A percentile compares a stretch with the other conserved stretches of the same genome.
Evolutionary conservation across 2,888 invertebrate genomes (phyloP).

Genomic region (Antheraea yamamai): DNA sequence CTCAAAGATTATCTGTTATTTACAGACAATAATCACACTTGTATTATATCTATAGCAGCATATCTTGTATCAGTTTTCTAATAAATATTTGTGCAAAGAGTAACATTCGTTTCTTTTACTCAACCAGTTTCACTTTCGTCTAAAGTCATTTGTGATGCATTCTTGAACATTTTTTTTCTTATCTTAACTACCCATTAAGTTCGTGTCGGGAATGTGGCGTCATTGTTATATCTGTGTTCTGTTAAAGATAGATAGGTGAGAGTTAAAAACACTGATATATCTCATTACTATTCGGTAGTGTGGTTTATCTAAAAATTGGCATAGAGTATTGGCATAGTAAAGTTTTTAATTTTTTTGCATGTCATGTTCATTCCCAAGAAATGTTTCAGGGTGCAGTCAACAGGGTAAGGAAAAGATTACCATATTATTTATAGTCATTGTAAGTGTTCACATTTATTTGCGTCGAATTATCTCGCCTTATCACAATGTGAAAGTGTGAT

Average conservation of each 20-base stretch:
- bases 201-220: not conserved
- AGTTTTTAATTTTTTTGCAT: not conserved
- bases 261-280: not conserved
- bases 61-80: not conserved
- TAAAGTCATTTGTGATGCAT: conserved; percentile 1
- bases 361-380: too few species aligned
- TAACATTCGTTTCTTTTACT: not conserved
- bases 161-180: not conserved
- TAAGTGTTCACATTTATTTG: too few species aligned
- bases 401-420: too few species aligned
- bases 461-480: too few species aligned
- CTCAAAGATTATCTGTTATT: too few species aligned
- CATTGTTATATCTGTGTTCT: not conserved
- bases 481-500: too few species aligned
- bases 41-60: not conserved
- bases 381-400: too few species aligned
- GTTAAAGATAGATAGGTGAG: not conserved
- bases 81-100: not conserved
- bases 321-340: too few species aligned
- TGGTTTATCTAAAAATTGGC: not conserved
- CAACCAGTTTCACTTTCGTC: not conserved
- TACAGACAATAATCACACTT: too few species aligned
- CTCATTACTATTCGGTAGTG: not conserved
- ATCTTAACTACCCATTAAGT: conserved; percentile 4
- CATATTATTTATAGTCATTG: too few species aligned